Evolutionary conservation across 2,797 vertebrate genomes (phyloP).

Genomic region (Pseudochirops cupreus): DNA sequence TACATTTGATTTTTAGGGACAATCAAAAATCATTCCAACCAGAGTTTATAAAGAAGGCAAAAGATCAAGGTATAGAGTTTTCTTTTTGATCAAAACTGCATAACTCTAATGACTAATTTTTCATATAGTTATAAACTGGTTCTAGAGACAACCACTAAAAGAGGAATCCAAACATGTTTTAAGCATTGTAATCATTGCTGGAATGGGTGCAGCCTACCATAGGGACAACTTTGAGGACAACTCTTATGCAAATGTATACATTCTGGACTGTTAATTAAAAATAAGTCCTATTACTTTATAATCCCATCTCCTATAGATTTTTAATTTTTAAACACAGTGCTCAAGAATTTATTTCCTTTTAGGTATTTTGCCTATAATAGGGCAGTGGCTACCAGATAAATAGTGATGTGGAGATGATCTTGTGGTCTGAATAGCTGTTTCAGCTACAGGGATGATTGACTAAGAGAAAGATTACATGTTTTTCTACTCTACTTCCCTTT

Average conservation of each 20-base stretch:
- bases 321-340: neutral
- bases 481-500: neutral
- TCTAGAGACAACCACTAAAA: neutral
- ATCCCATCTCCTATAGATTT: neutral
- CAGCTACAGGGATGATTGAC: neutral
- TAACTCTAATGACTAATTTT: neutral
- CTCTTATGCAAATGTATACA: neutral
- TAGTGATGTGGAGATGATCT: neutral
- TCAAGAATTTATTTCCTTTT: neutral
- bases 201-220: neutral
- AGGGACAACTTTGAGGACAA: neutral
- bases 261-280: neutral
- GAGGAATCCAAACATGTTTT: neutral
- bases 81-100: conserved; percentile 14
- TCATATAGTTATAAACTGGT: neutral
- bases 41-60: neutral
- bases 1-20: neutral
- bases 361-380: neutral
- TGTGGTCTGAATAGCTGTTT: neutral
- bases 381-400: neutral
- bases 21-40: neutral
- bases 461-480: neutral
- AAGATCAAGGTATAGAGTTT: neutral
- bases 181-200: neutral
- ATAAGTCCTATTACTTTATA: neutral